Evolutionary conservation across 2,888 invertebrate genomes (phyloP).

Genomic region (Scrobipalpa atriplicella): DNA sequence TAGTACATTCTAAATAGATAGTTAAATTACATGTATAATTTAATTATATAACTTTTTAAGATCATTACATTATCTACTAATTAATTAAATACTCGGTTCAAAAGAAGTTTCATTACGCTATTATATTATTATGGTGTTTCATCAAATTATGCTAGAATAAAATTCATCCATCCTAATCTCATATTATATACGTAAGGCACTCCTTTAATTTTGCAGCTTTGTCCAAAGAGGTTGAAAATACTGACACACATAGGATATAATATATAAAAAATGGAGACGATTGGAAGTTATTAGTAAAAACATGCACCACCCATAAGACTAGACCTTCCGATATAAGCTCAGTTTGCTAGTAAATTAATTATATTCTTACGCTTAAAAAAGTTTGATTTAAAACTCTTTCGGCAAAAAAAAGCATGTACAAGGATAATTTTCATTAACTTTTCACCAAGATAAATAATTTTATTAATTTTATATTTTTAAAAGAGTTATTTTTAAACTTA

Average conservation of each 20-base stretch:
- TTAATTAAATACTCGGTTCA: slow-evolving; percentile 69
- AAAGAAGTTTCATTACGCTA: slow-evolving; percentile 73
- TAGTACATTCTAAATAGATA: slow-evolving; percentile 36
- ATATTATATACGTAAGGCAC: slow-evolving; percentile 83
- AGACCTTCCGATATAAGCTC: slow-evolving; percentile 26
- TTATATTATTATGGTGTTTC: slow-evolving; percentile 80
- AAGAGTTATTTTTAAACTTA: neutral
- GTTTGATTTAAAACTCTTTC: neutral
- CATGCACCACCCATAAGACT: slow-evolving; percentile 55
- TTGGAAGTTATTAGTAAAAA: slow-evolving; percentile 67
- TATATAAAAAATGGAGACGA: slow-evolving; percentile 75
- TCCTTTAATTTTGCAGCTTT: slow-evolving; percentile 80
- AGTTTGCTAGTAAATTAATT: slow-evolving; percentile 24
- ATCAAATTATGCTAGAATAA: slow-evolving; percentile 82
- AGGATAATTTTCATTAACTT: slow-evolving; percentile 5
- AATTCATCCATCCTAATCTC: slow-evolving; percentile 79
- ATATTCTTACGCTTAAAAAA: slow-evolving; percentile 10
- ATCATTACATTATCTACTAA: slow-evolving; percentile 68
- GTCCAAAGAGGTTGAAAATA: slow-evolving; percentile 73
- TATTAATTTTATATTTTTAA: neutral
- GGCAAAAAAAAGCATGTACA: slow-evolving; percentile 13
- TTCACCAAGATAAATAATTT: neutral
- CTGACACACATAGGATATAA: slow-evolving; percentile 62
- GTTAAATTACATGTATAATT: slow-evolving; percentile 51
- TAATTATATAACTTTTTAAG: slow-evolving; percentile 64